Evolutionary conservation across 2,797 vertebrate species (phyloP), one percentile per base, ranked within the genome.

Genomic region (Sebastes matsubarae): DNA sequence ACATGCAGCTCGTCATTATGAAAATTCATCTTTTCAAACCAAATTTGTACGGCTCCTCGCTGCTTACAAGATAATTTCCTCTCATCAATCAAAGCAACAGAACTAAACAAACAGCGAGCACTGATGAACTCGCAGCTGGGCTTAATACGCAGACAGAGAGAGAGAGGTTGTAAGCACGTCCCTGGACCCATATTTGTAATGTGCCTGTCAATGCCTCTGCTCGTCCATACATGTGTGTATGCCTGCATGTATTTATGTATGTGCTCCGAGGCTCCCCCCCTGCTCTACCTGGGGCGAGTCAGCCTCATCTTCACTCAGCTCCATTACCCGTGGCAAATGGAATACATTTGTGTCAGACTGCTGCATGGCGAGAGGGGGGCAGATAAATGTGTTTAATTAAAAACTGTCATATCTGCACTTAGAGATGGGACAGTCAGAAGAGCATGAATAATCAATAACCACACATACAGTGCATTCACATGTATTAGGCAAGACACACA

Each of bases 351-450:
- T 93, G 94, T 95, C 95, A 94, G 77, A 50, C 72, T 71, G 87
- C 83, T 83, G 88, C 85, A 61, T 77, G 83, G 81, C 59, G 87
- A 90, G 87, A 84, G 84, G 79, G 87, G 90, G 64, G 59, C 93
- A 96, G 94, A 96, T 95, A 92, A 96, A 96, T 96, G 95, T 34
- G 84, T 96, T 96, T 96, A 95, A 96, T 96, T 96, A 96, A 95
- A 96, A 95, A 91, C 83, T 95, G 95, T 96, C 96, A 96, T 95
- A 95, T 95, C 92, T 94, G 86, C 92, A 94, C 92, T 95, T 94
- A 94, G 92, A 94, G 91, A 94, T 82, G 89, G 89, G 87, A 87
- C 86, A 90, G 89, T 89, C 89, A 75, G 81, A 90, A 79, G 84
- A 91, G 90, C 90, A 85, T 93, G 82, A 87, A 90, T 90, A 89